A percentile compares a stretch with the other conserved stretches of the same genome.
Conservation (phyloP, 2,113 vertebrate genomes). For the Arenaria interpres region DNA sequence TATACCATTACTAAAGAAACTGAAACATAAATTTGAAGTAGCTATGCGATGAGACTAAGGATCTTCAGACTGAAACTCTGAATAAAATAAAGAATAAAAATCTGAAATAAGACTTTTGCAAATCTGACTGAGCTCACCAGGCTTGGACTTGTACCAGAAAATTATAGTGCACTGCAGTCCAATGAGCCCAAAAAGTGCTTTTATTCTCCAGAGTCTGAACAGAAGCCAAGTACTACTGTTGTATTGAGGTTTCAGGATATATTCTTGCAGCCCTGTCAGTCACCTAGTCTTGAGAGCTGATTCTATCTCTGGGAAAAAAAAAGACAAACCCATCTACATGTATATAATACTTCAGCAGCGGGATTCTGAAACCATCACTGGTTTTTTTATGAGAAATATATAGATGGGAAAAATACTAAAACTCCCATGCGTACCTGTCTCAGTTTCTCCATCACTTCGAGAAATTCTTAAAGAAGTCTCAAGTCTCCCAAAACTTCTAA, state of each 20-base stretch:
- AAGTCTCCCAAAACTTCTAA: background rate
- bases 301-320: background rate
- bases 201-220: background rate
- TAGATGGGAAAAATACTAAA: background rate
- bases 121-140: background rate
- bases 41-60: background rate
- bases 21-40: background rate
- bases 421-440: background rate
- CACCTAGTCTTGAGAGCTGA: background rate
- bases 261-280: background rate
- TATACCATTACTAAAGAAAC: background rate
- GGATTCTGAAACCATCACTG: background rate
- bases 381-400: background rate
- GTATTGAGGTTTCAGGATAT: background rate
- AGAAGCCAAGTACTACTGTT: background rate
- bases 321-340: background rate
- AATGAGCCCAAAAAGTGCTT: background rate
- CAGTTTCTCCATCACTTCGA: background rate
- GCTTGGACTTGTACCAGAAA: background rate
- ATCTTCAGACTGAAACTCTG: background rate
- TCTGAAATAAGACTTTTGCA: background rate
- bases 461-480: background rate
- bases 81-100: background rate
- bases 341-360: background rate
- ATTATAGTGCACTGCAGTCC: background rate